Evolutionary conservation across 2,888 invertebrate species (phyloP).

Genomic region (Cantharis lateralis): DNA sequence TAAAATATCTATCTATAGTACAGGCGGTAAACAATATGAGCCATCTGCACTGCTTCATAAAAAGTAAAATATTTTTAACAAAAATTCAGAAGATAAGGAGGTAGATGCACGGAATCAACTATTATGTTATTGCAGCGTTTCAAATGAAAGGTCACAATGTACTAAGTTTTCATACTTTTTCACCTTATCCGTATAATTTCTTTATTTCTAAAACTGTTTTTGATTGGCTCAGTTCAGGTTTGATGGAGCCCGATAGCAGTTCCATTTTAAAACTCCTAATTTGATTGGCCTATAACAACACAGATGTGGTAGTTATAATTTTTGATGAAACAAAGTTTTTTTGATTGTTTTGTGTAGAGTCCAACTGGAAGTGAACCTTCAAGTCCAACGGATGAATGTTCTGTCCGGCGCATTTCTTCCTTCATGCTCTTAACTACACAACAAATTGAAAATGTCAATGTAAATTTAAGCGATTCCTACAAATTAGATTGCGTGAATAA

Average conservation of each 20-base stretch:
- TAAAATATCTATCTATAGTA: too few species aligned
- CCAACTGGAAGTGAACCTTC: constrained; percentile 55
- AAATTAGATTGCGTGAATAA: constrained; percentile 53
- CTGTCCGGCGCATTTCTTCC: constrained; percentile 64
- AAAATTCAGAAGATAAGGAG: too few species aligned
- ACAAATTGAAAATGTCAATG: constrained; percentile 43
- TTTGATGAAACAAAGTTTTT: constrained; percentile 15
- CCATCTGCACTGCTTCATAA: too few species aligned
- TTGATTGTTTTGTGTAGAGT: constrained; percentile 46
- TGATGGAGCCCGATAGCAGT: not conserved
- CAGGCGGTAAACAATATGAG: too few species aligned
- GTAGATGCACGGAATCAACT: too few species aligned
- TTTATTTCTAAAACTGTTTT: too few species aligned
- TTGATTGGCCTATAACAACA: constrained; percentile 10
- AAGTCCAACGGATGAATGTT: constrained; percentile 58
- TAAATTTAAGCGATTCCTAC: constrained; percentile 24
- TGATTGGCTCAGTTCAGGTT: too few species aligned
- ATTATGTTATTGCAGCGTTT: too few species aligned
- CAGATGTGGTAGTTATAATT: not conserved
- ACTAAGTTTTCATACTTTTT: too few species aligned
- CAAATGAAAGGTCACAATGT: too few species aligned
- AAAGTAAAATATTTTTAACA: constrained; percentile 11
- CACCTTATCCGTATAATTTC: too few species aligned
- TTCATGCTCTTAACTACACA: constrained; percentile 62
- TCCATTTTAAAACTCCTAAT: not conserved